These are phyloP conservation scores for Crenuchus spilurus DNA, from an alignment of 2,797 vertebrate genomes.

Conservation along the genomic window DNA sequence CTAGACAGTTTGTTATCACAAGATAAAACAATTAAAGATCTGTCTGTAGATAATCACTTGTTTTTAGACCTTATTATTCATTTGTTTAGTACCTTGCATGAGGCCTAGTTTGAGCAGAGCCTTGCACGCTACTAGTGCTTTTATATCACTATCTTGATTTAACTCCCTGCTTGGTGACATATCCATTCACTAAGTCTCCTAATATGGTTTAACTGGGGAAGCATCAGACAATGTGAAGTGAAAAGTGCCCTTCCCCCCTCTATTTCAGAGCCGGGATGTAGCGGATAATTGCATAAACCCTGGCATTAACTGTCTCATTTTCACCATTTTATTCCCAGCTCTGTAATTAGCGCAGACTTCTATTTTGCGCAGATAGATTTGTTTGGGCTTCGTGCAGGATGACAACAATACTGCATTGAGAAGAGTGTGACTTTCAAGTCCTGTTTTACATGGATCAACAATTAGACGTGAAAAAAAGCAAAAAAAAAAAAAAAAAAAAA, in stretches of 20 bases:
- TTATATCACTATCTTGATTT: constrained; percentile 54
- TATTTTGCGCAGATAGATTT: constrained; percentile 68
- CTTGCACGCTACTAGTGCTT: constrained; percentile 40
- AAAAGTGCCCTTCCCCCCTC: constrained; percentile 42
- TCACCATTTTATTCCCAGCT: constrained; percentile 56
- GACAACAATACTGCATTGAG: constrained; percentile 65
- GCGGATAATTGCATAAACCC: constrained; percentile 69
- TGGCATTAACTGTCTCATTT: constrained; percentile 64
- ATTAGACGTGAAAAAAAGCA: constrained; percentile 57
- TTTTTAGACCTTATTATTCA: constrained; percentile 11
- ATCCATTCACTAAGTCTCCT: constrained; percentile 55
- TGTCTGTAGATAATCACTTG: no score
- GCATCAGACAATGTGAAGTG: constrained; percentile 55
- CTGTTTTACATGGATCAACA: constrained; percentile 56
- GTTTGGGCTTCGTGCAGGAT: constrained; percentile 65
- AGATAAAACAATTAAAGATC: no score
- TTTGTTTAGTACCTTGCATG: constrained; percentile 63
- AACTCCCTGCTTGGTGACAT: constrained; percentile 56
- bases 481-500: constrained; percentile 10
- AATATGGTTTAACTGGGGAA: constrained; percentile 62
- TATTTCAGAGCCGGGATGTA: constrained; percentile 58
- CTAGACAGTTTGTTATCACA: no score
- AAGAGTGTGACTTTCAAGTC: constrained; percentile 64
- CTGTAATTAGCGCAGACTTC: constrained; percentile 70
- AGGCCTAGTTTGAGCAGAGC: constrained; percentile 43